Base-by-base conservation (phyloP, 2,888 invertebrate species). In the Microctonus brassicae region DNA sequence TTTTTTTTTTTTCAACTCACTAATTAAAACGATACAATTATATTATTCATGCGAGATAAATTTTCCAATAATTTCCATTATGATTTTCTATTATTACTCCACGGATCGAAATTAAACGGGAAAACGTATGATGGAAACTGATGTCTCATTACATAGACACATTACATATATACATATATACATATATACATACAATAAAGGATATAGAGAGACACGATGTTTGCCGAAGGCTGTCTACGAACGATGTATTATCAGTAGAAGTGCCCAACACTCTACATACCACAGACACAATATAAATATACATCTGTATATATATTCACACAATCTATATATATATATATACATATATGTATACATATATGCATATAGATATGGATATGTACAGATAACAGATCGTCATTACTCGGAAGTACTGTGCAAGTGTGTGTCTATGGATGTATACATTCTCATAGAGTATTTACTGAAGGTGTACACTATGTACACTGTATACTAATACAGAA, bases 301-400 rank as follows among this genome's bases (percentile, higher is more conserved):
- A n/a, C n/a, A n/a, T n/a, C n/a, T n/a, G n/a, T n/a, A n/a, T n/a
- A n/a, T n/a, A n/a, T n/a, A n/a, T n/a, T n/a, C n/a, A n/a, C n/a
- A n/a, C n/a, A n/a, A n/a, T n/a, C n/a, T n/a, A n/a, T n/a, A n/a
- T n/a, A n/a, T n/a, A n/a, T n/a, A n/a, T n/a, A n/a, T n/a, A n/a
- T n/a, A n/a, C n/a, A n/a, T n/a, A n/a, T n/a, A n/a, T n/a, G n/a
- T n/a, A n/a, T n/a, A n/a, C n/a, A n/a, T n/a, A n/a, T n/a, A n/a
- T n/a, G n/a, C n/a, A n/a, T n/a, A 39, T 13, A 36, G 36, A 36
- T 36, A 36, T 36, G 7, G 11, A 39, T 39, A 4, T n/a, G 2
- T 36, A 11, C 11, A n/a, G 39, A n/a, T 39, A 39, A 39, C 11
- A 24, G 66, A 26, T 66, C 57, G 57, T 66, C 57, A 66, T 66